Evolutionary conservation across 2,888 invertebrate genomes (phyloP).

Genomic region (Plusia festucae): DNA sequence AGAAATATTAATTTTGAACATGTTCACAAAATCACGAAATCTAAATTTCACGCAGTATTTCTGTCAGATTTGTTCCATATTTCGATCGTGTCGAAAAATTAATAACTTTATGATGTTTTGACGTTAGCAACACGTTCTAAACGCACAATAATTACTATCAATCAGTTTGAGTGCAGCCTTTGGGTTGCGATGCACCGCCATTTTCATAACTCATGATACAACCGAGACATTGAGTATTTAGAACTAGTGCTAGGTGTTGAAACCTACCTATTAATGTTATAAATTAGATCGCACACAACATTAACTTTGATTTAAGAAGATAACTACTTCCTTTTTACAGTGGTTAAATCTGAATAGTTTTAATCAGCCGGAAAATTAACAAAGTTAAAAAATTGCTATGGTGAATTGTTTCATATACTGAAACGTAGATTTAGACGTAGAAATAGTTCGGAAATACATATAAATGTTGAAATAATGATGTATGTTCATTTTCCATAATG

Average conservation of each 20-base stretch:
- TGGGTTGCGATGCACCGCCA: conserved; percentile 19
- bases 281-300: not conserved
- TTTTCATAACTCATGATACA: conserved; percentile 49
- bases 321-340: not conserved
- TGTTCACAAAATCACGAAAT: too few species aligned
- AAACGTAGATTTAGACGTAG: not conserved
- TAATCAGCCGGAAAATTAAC: not conserved
- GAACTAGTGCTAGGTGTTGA: conserved; percentile 13
- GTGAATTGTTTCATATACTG: not conserved
- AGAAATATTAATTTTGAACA: too few species aligned
- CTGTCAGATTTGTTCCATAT: not conserved
- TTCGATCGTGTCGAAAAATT: not conserved
- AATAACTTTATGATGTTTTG: not conserved
- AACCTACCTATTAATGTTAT: conserved; percentile 3
- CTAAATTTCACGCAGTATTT: not conserved
- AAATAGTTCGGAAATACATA: not conserved
- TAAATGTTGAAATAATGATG: not conserved
- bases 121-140: conserved; percentile 16
- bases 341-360: not conserved
- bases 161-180: conserved; percentile 25
- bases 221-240: conserved; percentile 41
- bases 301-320: not conserved
- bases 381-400: not conserved
- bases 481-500: too few species aligned
- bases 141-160: conserved; percentile 23